Base-by-base conservation (phyloP, 1,140 invertebrate species). In the Hyles vespertilio region DNA sequence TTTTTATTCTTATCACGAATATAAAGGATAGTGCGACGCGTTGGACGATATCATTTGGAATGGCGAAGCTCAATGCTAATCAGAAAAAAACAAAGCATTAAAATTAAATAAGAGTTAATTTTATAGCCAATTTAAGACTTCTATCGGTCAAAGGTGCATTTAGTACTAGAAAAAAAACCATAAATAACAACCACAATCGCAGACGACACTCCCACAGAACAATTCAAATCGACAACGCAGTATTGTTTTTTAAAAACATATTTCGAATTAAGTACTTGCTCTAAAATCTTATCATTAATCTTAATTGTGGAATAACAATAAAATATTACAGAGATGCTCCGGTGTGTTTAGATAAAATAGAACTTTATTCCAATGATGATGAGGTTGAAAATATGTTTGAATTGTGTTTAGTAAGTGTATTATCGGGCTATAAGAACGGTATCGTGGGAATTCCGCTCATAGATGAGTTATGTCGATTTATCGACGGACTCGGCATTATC, bases 241-340 rank as follows among this genome's bases (percentile, higher is more conserved):
- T 48, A 60, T 60, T 58, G 58, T 63, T 83, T 83, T 78, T 79
- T 77, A 84, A 82, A 74, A 79, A 77, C 80, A 81, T 83, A 73
- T 78, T 83, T 81, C 74, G 74, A 47, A 87, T 87, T 86, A 81
- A 87, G 80, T 82, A 84, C 84, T 84, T 86, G 81, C 70, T 82
- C 77, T 77, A 77, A 81, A 86, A 77, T 79, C 73, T 87, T 87
- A 87, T 87, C 84, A 87, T 87, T 81, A 84, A 87, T 87, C 84
- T 84, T 84, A 84, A 87, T 87, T 87, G 84, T 74, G 70, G 79
- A 82, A 87, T 84, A 84, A 84, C 81, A 84, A 85, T 87, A 87
- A 86, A 86, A 87, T 87, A 87, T 86, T 74, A 77, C 78, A 70
- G 67, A 57, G 60, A 61, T 67, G 52, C 74, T 51, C 22, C 53